Percentiles rank a stretch among this genome's conserved stretches.
Conservation (phyloP, 2,888 invertebrate genomes). For the Hyalella azteca region DNA sequence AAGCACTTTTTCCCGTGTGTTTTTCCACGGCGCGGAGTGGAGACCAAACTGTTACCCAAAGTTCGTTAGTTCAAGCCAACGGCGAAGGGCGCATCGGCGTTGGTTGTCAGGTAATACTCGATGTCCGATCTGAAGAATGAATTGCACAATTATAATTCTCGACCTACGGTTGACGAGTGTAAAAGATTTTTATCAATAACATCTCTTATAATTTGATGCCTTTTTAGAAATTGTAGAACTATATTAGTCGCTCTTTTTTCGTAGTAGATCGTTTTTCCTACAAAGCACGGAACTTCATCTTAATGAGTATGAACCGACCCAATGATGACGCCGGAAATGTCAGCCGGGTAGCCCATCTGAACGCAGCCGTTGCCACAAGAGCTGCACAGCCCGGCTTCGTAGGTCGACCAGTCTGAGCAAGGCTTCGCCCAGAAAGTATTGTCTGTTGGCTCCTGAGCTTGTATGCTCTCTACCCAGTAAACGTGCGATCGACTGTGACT, state of each 20-base stretch:
- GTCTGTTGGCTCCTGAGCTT: not conserved
- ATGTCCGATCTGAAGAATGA: not conserved
- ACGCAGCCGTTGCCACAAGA: constrained; percentile 31
- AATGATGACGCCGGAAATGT: not conserved
- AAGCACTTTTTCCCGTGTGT: no score
- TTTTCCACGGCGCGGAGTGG: no score
- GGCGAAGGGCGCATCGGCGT: not conserved
- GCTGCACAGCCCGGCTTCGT: not conserved
- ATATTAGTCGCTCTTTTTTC: not conserved
- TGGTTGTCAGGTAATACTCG: constrained; percentile 19
- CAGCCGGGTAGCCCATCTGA: constrained; percentile 34
- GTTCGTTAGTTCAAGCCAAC: no score
- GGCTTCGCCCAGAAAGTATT: constrained; percentile 29
- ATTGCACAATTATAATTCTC: not conserved
- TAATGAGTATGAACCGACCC: not conserved
- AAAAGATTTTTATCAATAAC: not conserved
- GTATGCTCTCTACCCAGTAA: constrained; percentile 40
- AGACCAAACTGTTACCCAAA: no score
- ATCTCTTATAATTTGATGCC: not conserved
- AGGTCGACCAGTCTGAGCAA: constrained; percentile 20
- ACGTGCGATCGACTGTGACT: constrained; percentile 6
- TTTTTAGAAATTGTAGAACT: not conserved
- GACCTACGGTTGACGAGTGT: not conserved
- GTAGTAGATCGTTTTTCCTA: not conserved
- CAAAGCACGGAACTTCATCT: not conserved